Percentiles rank a stretch among this genome's conserved stretches.
Evolutionary conservation across 2,113 vertebrate species (phyloP).

Genomic region (Pungitius pungitius): DNA sequence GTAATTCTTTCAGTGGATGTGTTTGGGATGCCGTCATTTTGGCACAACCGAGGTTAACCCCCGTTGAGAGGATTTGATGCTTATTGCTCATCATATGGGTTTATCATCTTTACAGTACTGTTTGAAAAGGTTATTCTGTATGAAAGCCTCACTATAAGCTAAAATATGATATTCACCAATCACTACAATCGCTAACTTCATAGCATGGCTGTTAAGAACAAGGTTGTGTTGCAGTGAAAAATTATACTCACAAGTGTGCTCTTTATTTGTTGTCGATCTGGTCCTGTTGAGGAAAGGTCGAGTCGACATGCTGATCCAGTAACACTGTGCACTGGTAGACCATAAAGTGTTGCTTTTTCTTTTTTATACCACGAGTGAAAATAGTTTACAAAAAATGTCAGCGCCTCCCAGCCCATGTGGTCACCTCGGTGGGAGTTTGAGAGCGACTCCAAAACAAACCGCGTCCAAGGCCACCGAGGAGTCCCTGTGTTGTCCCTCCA

Average conservation of each 20-base stretch:
- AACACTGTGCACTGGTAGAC: conserved; percentile 2
- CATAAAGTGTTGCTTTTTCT: neutral
- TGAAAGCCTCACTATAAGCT: neutral
- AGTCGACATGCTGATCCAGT: neutral
- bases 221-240: neutral
- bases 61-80: conserved; percentile 1
- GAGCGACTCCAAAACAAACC: conserved; percentile 59
- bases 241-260: neutral
- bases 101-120: neutral
- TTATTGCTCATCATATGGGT: neutral
- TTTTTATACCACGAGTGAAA: conserved; percentile 9
- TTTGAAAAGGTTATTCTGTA: neutral
- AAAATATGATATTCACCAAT: neutral
- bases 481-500: conserved; percentile 65
- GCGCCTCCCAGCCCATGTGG: conserved; percentile 52
- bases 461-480: conserved; percentile 64
- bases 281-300: neutral
- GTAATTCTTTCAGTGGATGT: neutral
- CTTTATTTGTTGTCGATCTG: neutral
- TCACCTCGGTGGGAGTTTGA: conserved; percentile 65
- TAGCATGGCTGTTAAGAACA: neutral
- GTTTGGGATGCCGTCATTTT: neutral
- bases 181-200: neutral
- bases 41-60: neutral
- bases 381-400: conserved; percentile 39